Conservation (phyloP, 1,140 invertebrate genomes). For the Bombus pascuorum region DNA sequence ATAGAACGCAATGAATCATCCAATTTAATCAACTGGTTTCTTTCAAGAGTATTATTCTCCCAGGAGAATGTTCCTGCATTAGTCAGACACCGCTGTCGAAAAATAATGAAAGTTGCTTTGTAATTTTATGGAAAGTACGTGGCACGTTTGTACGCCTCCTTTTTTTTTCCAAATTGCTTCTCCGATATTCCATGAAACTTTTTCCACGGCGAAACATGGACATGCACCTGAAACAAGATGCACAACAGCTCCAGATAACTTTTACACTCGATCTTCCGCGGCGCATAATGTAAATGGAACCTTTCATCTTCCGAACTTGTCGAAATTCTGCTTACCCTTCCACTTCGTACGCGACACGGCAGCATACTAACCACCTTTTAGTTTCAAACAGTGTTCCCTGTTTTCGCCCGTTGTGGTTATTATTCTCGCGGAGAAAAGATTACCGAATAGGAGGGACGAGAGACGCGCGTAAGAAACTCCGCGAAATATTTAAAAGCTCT, state of each 20-base stretch:
- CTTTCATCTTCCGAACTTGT: conserved; percentile 4
- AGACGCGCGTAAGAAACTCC: not conserved
- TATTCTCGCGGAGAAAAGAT: not conserved
- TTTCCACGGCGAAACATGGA: not conserved
- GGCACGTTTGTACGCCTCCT: not conserved
- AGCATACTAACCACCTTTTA: not conserved
- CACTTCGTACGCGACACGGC: not conserved
- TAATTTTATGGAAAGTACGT: not conserved
- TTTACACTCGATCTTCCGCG: conserved; percentile 12
- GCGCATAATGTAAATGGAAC: conserved; percentile 27
- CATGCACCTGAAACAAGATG: not conserved
- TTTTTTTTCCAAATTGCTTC: conserved; percentile 26
- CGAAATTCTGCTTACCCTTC: conserved; percentile 31
- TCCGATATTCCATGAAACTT: conserved; percentile 23
- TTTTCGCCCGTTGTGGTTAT: not conserved
- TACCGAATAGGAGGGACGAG: not conserved
- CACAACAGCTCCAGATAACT: not conserved
- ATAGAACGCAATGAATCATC: not conserved
- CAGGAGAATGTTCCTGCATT: not conserved
- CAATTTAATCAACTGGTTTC: not conserved
- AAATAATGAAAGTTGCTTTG: conserved; percentile 5
- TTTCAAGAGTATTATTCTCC: too few species aligned
- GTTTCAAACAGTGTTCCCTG: not conserved
- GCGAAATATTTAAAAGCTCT: not conserved
- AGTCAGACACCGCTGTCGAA: not conserved